phyloP scores from a whole-genome alignment of 2,888 invertebrate species.

The Drosophila mulleri region DNA sequence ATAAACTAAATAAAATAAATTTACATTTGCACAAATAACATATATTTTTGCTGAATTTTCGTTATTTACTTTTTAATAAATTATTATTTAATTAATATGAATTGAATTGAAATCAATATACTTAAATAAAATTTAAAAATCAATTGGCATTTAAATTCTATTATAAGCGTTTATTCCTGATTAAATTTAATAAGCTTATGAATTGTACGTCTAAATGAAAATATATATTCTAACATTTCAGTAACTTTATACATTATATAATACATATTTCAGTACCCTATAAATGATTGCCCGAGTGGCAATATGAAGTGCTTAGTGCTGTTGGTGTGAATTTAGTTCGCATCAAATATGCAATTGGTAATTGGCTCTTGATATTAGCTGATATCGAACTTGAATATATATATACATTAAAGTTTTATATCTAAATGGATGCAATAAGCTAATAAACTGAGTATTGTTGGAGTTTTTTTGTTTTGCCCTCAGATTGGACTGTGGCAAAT shows the following conservation, averaged over 20 bases:
- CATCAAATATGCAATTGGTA: conserved; percentile 3
- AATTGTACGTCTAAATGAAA: not conserved
- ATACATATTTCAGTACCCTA: not conserved
- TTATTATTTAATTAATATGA: not conserved
- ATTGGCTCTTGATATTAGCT: not conserved
- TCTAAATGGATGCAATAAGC: conserved; percentile 1
- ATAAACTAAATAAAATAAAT: too few species aligned
- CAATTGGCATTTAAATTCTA: not conserved
- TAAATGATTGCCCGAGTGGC: not conserved
- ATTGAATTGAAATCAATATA: not conserved
- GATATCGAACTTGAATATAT: not conserved
- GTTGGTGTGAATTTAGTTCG: not conserved
- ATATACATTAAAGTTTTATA: not conserved
- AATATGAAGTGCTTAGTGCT: not conserved
- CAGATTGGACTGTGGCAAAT: conserved; percentile 35
- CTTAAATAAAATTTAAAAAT: not conserved
- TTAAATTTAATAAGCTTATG: not conserved
- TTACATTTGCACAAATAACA: too few species aligned
- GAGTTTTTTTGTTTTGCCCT: not conserved
- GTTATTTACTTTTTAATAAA: too few species aligned
- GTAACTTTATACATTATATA: not conserved
- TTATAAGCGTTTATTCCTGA: not conserved
- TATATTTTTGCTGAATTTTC: too few species aligned
- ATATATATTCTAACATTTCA: not conserved
- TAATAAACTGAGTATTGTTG: conserved; percentile 21